Evolutionary conservation across 2,113 vertebrate genomes (phyloP), one percentile per base, ranked within the genome.

Genomic region (Macquaria ambigua): DNA sequence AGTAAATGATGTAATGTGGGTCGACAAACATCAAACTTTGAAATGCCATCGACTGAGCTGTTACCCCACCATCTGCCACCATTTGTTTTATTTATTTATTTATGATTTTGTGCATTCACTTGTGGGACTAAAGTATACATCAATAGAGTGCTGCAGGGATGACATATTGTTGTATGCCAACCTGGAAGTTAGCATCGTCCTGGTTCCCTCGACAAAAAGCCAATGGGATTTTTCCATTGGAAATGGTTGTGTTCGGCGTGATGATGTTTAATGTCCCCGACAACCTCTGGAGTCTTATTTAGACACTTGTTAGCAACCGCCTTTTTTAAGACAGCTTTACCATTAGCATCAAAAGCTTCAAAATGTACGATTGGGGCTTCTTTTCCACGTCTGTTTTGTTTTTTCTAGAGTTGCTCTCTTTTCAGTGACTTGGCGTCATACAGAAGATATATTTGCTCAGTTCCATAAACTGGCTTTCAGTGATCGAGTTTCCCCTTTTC

Each of bases 401-500:
- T 25, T 39, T 37, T 20, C 34, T 15, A 53, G 5, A 43, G 31
- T 69, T 78, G 34, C 64, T 87, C 59, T 73, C 67, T 59, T 76
- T 79, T 53, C 37, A 28, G 64, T 52, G 41, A 25, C 34, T 69
- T 82, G 70, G 68, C 21, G n/a, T 84, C 77, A 41, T 21, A 61
- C 41, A 68, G 77, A 85, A 8, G 64, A 82, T 6, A 4, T 39
- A 79, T 86, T 88, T 83, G 43, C 68, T 80, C 77, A 50, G 82
- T 61, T 87, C 55, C 31, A 61, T 77, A 68, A 89, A 86, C 52
- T 39, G 68, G 50, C 61, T 74, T 46, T 85, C 82, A 75, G 59
- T 75, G 84, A 87, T 31, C 46, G 21, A 85, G 62, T 46, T n/a
- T 43, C n/a, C 48, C 23, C 71, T 78, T 87, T 90, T 84, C 71